Evolutionary conservation across 2,797 vertebrate species (phyloP).

Genomic region (Paguma larvata): DNA sequence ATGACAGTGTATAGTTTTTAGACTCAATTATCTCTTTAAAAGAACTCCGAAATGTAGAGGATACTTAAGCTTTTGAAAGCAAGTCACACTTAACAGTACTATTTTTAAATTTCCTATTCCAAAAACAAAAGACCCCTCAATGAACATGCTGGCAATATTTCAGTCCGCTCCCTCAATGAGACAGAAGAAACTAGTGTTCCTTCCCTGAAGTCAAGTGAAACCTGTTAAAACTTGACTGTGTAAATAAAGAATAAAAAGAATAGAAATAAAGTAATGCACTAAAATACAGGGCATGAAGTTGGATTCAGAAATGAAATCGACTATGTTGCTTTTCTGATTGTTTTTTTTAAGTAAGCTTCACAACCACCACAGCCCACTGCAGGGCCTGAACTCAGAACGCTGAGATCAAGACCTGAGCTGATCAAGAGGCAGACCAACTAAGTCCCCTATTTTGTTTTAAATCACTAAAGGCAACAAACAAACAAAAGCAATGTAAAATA

Average conservation of each 20-base stretch:
- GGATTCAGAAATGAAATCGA: slow-evolving; percentile 45
- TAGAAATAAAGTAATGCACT: background rate
- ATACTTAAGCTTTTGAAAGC: slow-evolving; percentile 21
- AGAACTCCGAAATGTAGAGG: background rate
- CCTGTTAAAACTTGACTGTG: background rate
- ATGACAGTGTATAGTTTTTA: background rate
- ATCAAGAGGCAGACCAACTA: too few species aligned
- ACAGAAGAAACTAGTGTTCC: background rate
- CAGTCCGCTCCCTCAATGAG: background rate
- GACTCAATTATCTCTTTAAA: slow-evolving; percentile 17
- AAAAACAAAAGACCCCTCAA: background rate
- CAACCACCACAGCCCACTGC: too few species aligned
- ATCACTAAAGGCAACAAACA: slow-evolving; percentile 45
- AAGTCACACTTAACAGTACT: background rate
- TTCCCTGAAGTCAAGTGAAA: slow-evolving; percentile 45
- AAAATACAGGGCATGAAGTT: slow-evolving; percentile 25
- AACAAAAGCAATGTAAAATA: slow-evolving; percentile 40
- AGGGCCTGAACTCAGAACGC: too few species aligned
- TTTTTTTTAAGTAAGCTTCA: too few species aligned
- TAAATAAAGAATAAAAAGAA: slow-evolving; percentile 5
- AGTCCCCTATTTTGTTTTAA: slow-evolving; percentile 32
- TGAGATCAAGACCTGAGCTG: too few species aligned
- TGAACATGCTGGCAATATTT: background rate
- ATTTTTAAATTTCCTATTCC: slow-evolving; percentile 6
- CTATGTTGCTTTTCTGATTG: background rate